Evolutionary conservation across 2,888 invertebrate genomes (phyloP), one percentile per base, ranked within the genome.

Genomic region (Oasisia sp.): DNA sequence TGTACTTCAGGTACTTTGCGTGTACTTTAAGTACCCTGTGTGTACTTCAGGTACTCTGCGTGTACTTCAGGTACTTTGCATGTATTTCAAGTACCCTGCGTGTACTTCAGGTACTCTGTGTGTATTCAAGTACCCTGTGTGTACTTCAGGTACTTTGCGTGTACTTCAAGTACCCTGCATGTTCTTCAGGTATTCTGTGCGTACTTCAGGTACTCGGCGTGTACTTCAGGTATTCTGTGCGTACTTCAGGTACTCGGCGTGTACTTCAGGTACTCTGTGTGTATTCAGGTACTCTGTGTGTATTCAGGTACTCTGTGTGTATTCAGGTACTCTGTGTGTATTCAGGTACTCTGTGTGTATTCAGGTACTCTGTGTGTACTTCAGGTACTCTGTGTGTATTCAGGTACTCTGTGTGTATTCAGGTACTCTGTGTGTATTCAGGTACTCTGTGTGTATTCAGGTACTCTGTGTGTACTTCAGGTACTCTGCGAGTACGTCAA

Each of bases 1-100:
- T 56, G 7, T 56, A 19, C 56, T 92, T 3, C 92, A 96, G 95
- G 95, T 95, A 38, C 92, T 96, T 92, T 38, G 38, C 38, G 38
- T 38, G 38, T 38, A 38, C 38, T 38, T 38, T 4, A 38, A 4
- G 38, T 38, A 38, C 38, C 38, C 38, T 38, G 38, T 4, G 38
- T 38, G 38, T 38, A 38, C 38, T 38, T 38, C 38, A 38, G 38
- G 38, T 38, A 38, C 38, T 4, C 38, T 38, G 38, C 38, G 38
- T 38, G 50, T 50, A 50, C 12, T 50, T 50, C 50, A 50, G 50
- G 12, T 74, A 74, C n/a, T 3, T 27, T 74, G 74, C 19, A 27
- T 74, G 74, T 27, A 50, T 8, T 9, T 50, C 50, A 50, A 0
- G 12, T 50, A 50, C 50, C 12, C 12, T 12, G 50, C 12, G 50